These are phyloP conservation scores for Halocynthia roretzi DNA, from an alignment of 23 tunicate species.

Conservation along the genomic window DNA sequence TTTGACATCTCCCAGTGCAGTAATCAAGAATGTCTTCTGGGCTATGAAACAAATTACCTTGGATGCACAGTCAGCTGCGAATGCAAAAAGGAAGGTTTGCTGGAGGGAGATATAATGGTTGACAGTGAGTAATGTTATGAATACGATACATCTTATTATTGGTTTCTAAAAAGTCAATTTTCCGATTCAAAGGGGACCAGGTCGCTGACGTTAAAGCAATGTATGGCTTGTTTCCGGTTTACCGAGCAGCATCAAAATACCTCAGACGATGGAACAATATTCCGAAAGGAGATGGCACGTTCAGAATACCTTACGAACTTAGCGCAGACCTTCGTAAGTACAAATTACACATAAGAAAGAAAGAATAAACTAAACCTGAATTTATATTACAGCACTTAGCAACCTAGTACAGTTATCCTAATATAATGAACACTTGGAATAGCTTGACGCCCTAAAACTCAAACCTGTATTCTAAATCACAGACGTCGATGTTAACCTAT, in stretches of 20 bases:
- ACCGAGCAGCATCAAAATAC: slow-evolving; percentile 12
- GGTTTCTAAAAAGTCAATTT: too few species aligned
- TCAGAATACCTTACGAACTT: slow-evolving; percentile 3
- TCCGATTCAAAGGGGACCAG: too few species aligned
- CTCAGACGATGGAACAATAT: slow-evolving; percentile 24
- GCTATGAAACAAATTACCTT: slow-evolving; percentile 3
- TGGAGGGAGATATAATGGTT: slow-evolving; percentile 27
- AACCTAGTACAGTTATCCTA: too few species aligned
- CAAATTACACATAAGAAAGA: background rate
- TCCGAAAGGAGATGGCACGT: slow-evolving; percentile 25
- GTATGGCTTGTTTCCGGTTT: too few species aligned
- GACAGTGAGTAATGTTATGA: background rate
- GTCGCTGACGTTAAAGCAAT: too few species aligned
- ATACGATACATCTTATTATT: too few species aligned
- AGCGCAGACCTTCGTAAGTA: background rate
- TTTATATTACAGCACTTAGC: too few species aligned
- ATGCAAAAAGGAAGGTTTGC: slow-evolving; percentile 1
- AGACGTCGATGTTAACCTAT: background rate
- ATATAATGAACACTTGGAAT: too few species aligned
- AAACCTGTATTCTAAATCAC: too few species aligned
- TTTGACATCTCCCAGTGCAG: too few species aligned
- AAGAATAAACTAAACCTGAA: too few species aligned
- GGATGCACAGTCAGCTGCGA: slow-evolving; percentile 20
- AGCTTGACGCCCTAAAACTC: too few species aligned
- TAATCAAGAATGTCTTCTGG: slow-evolving; percentile 6